Base-by-base conservation (phyloP, 2,888 invertebrate genomes). In the Poecilus cupreus region DNA sequence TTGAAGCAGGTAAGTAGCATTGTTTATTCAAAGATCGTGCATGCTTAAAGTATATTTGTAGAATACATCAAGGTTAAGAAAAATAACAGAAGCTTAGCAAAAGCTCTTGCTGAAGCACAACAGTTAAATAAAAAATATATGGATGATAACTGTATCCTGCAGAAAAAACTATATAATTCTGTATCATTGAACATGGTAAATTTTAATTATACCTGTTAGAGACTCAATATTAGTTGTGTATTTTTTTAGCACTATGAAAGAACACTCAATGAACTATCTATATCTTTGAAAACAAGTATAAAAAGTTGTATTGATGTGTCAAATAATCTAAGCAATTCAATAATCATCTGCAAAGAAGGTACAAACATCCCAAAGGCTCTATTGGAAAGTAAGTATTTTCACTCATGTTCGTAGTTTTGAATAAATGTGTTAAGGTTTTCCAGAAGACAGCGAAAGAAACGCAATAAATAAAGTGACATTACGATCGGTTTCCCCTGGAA, bases 31-130 rank as follows among this genome's bases (percentile, higher is more conserved):
- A 37, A 37, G 18, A n/a, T n/a, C n/a, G 32, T 78, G 46, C 22
- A 78, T 74, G 8, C 20, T 43, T 2, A 4, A 5, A 26, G 18
- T 68, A 37, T 64, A 11, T 32, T 11, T 18, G 18, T 16, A 75
- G 75, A 75, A 11, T 51, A 75, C 24, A 10, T 3, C 18, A 75
- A 75, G 24, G n/a, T 72, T 11, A 80, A 80, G 39, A 37, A 80
- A 16, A 80, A 80, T 78, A 78, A 78, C 49, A 51, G 49, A 49
- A 18, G 16, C 5, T 24, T 80, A 20, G 72, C 78, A 5, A 64
- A 68, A 39, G 80, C 68, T 13, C 39, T 80, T 24, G 54, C 54
- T 10, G 46, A 54, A 39, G 37, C 72, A 16, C 60, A 72, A 11
- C 13, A 72, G 16, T 37, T 57, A 20, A 39, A 11, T 16, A 70